Evolutionary conservation across 1,140 invertebrate genomes (phyloP).

Genomic region (Dendroctonus valens): DNA sequence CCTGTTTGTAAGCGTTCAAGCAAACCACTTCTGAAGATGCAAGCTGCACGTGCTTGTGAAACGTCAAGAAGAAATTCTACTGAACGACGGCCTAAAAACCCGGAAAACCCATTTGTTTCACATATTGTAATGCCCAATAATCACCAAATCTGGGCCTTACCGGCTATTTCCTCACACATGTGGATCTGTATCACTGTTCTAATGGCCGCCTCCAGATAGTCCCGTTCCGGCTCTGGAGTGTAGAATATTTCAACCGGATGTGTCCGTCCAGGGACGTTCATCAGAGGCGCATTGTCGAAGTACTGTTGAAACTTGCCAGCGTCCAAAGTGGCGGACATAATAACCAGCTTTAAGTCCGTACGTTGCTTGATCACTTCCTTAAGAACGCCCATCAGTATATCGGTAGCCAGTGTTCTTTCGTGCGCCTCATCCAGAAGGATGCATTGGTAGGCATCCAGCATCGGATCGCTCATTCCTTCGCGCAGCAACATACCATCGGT

Average conservation of each 20-base stretch:
- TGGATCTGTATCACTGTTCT: constrained; percentile 99
- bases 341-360: constrained; percentile 92
- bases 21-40: too few relatives aligned
- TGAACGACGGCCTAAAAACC: too few relatives aligned
- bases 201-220: constrained; percentile 98
- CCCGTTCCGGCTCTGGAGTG: constrained; percentile 96
- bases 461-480: constrained; percentile 99
- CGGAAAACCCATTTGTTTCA: too few relatives aligned
- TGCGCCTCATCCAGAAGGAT: constrained; percentile 99
- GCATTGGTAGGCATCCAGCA: constrained; percentile 94
- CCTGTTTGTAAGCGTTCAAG: too few relatives aligned
- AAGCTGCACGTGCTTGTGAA: too few relatives aligned
- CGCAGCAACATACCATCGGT: constrained; percentile 99
- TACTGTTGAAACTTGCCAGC: constrained; percentile 99
- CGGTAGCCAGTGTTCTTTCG: constrained; percentile 96
- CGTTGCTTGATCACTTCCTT: constrained; percentile 97
- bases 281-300: constrained; percentile 96
- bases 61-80: too few relatives aligned
- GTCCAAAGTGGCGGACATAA: constrained; percentile 99
- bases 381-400: constrained; percentile 97
- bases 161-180: constrained; percentile 94
- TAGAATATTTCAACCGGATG: constrained; percentile 99
- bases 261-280: constrained; percentile 97
- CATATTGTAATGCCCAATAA: not conserved
- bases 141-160: constrained; percentile 59